Percentiles rank a stretch among this genome's conserved stretches.
phyloP scores from a whole-genome alignment of 1,140 invertebrate genomes.

The Lordiphosa clarofinis region DNA sequence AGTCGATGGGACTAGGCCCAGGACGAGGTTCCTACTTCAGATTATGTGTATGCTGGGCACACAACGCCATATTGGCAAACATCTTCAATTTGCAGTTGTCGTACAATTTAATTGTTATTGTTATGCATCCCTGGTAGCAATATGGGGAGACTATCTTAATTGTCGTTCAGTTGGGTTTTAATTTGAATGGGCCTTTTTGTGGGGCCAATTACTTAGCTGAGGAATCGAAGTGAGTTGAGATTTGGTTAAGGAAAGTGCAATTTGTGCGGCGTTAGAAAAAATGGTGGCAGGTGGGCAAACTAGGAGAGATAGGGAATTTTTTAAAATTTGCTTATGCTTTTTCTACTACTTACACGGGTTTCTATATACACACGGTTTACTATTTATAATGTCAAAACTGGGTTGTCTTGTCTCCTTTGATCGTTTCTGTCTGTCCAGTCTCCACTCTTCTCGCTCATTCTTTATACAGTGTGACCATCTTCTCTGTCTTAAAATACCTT shows the following conservation, averaged over 20 bases:
- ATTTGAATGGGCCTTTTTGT: slow-evolving; percentile 46
- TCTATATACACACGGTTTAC: no score
- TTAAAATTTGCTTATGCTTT: no score
- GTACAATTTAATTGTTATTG: slow-evolving; percentile 76
- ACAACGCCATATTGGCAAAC: slow-evolving; percentile 41
- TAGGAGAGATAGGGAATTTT: no score
- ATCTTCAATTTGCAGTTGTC: slow-evolving; percentile 76
- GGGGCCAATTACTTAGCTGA: slow-evolving; percentile 26
- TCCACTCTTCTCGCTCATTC: no score
- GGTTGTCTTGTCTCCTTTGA: no score
- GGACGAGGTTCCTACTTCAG: slow-evolving; percentile 5
- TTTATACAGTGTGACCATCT: no score
- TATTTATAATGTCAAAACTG: no score
- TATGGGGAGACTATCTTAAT: slow-evolving; percentile 35
- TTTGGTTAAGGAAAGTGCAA: no score
- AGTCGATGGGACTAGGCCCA: slow-evolving; percentile 1
- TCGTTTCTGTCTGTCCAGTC: no score
- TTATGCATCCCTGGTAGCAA: slow-evolving; percentile 54
- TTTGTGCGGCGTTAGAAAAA: neutral
- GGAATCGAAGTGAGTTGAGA: no score
- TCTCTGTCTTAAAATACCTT: no score
- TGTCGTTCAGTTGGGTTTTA: slow-evolving; percentile 45
- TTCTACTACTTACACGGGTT: no score
- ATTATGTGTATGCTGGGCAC: neutral
- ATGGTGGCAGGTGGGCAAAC: neutral